Evolutionary conservation across 2,113 vertebrate genomes (phyloP).

Genomic region (Antigone vipio): DNA sequence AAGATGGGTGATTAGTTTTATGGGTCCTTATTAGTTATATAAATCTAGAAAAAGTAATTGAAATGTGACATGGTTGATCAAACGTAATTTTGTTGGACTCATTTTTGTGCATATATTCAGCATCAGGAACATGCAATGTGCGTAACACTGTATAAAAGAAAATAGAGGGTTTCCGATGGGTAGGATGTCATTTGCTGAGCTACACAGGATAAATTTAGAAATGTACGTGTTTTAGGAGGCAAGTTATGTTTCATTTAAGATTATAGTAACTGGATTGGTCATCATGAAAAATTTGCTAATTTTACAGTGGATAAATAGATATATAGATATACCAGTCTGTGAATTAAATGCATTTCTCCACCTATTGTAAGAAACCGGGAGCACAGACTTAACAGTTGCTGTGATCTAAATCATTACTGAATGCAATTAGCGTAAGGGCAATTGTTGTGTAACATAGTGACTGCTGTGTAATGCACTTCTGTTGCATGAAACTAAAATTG

Average conservation of each 20-base stretch:
- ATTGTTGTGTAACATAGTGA: neutral
- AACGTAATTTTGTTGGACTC: neutral
- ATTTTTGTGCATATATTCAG: neutral
- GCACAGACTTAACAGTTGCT: neutral
- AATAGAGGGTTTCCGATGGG: neutral
- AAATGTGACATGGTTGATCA: neutral
- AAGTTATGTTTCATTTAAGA: neutral
- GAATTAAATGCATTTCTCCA: neutral
- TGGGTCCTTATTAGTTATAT: neutral
- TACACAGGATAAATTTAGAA: neutral
- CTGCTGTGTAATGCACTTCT: neutral
- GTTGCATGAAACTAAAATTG: neutral
- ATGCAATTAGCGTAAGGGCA: neutral
- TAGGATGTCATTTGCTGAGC: constrained; percentile 1
- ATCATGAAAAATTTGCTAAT: neutral
- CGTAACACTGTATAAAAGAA: neutral
- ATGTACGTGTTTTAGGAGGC: neutral
- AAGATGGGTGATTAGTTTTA: neutral
- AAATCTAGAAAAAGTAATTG: neutral
- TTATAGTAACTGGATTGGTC: neutral
- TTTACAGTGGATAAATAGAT: neutral
- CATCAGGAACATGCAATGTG: neutral
- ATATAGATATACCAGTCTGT: neutral
- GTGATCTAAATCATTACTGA: neutral
- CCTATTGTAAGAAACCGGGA: neutral